Conservation (phyloP, 2,113 vertebrate species). For the Sylvietta virens region DNA sequence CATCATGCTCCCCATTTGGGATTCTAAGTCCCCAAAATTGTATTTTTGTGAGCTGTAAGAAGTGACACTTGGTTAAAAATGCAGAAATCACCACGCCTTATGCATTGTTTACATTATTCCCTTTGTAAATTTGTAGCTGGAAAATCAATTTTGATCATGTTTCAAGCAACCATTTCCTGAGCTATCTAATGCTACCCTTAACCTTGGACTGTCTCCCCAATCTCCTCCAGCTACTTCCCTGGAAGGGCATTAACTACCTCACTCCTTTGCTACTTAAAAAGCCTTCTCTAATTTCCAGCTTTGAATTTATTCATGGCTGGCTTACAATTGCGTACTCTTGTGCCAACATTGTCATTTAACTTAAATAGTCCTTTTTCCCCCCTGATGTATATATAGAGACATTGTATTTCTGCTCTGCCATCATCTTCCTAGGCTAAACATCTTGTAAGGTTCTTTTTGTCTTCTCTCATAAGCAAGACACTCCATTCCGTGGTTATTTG, state of each 20-base stretch:
- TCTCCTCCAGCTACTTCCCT: not conserved
- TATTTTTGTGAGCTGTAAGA: not conserved
- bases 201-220: not conserved
- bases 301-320: not conserved
- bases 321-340: not conserved
- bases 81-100: not conserved
- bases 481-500: not conserved
- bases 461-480: not conserved
- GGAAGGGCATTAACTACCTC: not conserved
- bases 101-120: not conserved
- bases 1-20: not conserved
- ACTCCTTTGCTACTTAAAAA: not conserved
- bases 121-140: not conserved
- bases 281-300: not conserved
- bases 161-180: not conserved
- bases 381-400: not conserved
- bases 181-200: not conserved
- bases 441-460: not conserved
- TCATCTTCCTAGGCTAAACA: not conserved
- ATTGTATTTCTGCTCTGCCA: not conserved
- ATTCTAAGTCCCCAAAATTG: not conserved
- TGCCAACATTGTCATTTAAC: not conserved
- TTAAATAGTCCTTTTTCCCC: not conserved
- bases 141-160: not conserved
- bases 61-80: not conserved